Evolutionary conservation across 1,140 invertebrate species (phyloP), one percentile per base, ranked within the genome.

Genomic region (Sipha flava): DNA sequence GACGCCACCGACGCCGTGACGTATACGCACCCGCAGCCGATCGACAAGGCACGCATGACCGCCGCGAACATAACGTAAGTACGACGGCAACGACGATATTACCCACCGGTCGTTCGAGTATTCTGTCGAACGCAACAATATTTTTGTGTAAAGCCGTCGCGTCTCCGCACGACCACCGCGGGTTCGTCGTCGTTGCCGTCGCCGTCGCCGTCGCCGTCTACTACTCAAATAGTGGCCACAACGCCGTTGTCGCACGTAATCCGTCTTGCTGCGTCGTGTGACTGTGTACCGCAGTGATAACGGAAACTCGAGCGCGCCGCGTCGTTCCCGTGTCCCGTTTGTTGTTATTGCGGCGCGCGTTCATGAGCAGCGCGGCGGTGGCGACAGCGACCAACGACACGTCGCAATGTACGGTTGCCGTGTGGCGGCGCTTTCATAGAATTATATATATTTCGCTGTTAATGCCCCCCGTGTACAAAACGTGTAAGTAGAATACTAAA

Each of bases 381-480:
- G 72, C 31, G 49, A 34, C 73, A 21, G 43, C 14, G 18, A 14
- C 9, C 16, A 14, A n/a, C 47, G 14, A n/a, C 5, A n/a, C n/a
- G 31, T 16, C 31, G 73, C n/a, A 43, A 23, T 59, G 47, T 73
- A 59, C 52, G 49, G 34, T 57, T 43, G 73, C 73, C 73, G 73
- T 77, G 49, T 77, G 73, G 73, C 89, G 90, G 89, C 89, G 89
- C 89, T 89, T 88, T 88, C 88, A 85, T 66, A 66, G 62, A 23
- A 66, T 26, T 26, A 26, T 29, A 68, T 45, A 45, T 23, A 23
- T 90, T 90, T 89, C 88, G 87, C 88, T 85, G 87, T 88, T 89
- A 89, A 90, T 90, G 89, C 89, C 89, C 89, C 89, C 89, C 90
- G 88, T 88, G 86, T 88, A 86, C 86, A 85, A 85, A 86, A 86